These are phyloP conservation scores for Meiosimyza platycephala DNA, from an alignment of 2,888 invertebrate species.

Conservation along the genomic window DNA sequence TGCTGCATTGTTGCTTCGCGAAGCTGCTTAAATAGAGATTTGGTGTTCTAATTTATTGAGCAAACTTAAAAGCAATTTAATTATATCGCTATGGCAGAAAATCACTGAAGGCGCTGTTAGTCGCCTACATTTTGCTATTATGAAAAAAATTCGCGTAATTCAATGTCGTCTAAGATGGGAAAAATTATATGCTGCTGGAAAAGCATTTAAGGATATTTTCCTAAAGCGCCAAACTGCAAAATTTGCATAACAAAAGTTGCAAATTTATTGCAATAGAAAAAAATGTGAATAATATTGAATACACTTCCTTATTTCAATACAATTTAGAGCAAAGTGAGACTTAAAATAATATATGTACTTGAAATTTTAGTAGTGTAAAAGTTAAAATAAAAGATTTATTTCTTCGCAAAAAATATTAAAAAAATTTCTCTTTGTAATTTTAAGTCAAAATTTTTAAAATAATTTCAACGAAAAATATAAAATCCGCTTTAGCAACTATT, in stretches of 20 bases:
- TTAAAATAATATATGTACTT: too few relatives aligned
- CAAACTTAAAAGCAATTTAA: slow-evolving; percentile 44
- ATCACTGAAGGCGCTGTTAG: slow-evolving; percentile 1
- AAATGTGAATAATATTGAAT: neutral
- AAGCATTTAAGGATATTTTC: slow-evolving; percentile 10
- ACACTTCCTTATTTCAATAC: too few relatives aligned
- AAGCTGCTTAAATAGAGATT: slow-evolving; percentile 39
- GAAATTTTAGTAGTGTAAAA: too few relatives aligned
- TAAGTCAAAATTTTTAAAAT: too few relatives aligned
- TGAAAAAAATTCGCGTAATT: neutral
- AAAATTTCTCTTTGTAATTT: too few relatives aligned
- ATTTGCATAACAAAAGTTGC: slow-evolving; percentile 35
- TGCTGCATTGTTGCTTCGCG: neutral
- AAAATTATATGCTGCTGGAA: slow-evolving; percentile 8
- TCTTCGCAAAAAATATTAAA: too few relatives aligned
- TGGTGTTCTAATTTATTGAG: slow-evolving; percentile 42
- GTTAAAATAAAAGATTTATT: too few relatives aligned
- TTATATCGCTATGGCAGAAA: slow-evolving; percentile 27
- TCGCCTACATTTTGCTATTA: neutral
- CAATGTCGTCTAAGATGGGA: slow-evolving; percentile 8
- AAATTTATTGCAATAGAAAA: slow-evolving; percentile 26
- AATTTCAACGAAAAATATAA: too few relatives aligned
- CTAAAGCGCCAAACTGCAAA: neutral
- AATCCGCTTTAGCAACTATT: too few relatives aligned
- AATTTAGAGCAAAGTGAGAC: too few relatives aligned